phyloP scores from a whole-genome alignment of 2,113 vertebrate genomes.

The Menidia beryllina region DNA sequence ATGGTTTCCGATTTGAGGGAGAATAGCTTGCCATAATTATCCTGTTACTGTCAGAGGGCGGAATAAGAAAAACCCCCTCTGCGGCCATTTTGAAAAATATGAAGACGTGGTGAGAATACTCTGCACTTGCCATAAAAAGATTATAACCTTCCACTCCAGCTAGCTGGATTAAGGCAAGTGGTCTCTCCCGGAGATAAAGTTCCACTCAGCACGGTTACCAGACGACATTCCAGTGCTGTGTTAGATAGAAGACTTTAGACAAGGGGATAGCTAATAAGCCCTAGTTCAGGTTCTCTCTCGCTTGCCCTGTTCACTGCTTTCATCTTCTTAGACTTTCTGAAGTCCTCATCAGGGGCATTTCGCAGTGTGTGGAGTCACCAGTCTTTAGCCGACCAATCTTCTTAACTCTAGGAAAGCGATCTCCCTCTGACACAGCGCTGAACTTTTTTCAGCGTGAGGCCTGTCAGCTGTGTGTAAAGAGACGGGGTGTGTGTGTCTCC shows the following conservation, averaged over 20 bases:
- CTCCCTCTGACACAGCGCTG: constrained; percentile 47
- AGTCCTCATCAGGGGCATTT: constrained; percentile 37
- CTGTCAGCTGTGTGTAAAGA: constrained; percentile 42
- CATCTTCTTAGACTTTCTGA: constrained; percentile 29
- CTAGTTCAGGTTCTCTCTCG: constrained; percentile 33
- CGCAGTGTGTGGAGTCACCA: constrained; percentile 56
- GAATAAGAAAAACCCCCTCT: constrained; percentile 16
- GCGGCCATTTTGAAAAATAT: constrained; percentile 36
- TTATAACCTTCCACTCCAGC: constrained; percentile 19
- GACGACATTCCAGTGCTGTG: constrained; percentile 1
- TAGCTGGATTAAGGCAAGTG: constrained; percentile 38
- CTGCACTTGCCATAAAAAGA: background rate
- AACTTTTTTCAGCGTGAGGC: constrained; percentile 42
- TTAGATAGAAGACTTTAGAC: constrained; percentile 31
- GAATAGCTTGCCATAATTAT: constrained; percentile 25
- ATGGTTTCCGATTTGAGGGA: constrained; percentile 5
- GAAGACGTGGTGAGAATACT: constrained; percentile 5
- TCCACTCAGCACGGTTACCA: constrained; percentile 20
- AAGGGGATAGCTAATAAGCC: constrained; percentile 29
- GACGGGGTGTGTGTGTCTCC: constrained; percentile 16
- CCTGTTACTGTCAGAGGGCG: constrained; percentile 20
- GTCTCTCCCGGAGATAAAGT: constrained; percentile 31
- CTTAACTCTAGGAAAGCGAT: constrained; percentile 56
- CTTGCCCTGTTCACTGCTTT: constrained; percentile 16
- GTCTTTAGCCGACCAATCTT: constrained; percentile 68